phyloP scores from a whole-genome alignment of 2,113 vertebrate genomes.

The Sinosuthora webbiana region DNA sequence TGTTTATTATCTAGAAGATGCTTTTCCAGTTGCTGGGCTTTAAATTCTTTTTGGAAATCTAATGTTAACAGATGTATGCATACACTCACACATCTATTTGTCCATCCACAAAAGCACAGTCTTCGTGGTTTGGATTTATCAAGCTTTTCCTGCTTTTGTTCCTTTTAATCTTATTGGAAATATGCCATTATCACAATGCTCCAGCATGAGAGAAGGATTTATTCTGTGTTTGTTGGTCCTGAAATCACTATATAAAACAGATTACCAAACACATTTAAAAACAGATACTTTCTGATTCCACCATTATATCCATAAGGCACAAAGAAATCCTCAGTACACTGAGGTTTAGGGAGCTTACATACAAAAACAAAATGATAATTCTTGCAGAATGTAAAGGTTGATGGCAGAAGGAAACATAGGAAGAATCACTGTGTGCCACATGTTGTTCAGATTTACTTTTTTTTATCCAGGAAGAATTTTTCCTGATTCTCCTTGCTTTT shows the following conservation, averaged over 20 bases:
- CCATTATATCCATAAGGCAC: not conserved
- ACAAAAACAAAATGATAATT: not conserved
- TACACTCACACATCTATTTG: not conserved
- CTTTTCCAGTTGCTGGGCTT: slow-evolving; percentile 21
- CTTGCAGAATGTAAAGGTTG: not conserved
- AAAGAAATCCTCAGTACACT: not conserved
- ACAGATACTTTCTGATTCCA: not conserved
- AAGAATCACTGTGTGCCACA: not conserved
- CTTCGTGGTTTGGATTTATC: not conserved
- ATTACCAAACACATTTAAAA: not conserved
- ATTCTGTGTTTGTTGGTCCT: not conserved
- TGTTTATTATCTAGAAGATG: slow-evolving; percentile 9
- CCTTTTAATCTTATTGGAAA: slow-evolving; percentile 24
- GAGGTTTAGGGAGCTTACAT: not conserved
- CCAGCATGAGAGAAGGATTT: slow-evolving; percentile 8
- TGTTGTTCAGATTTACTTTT: not conserved
- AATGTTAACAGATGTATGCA: not conserved
- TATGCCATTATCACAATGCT: not conserved
- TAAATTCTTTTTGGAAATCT: slow-evolving; percentile 29
- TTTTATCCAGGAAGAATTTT: not conserved
- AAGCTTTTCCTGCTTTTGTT: slow-evolving; percentile 6
- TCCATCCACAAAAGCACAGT: not conserved
- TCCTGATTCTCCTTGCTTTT: not conserved
- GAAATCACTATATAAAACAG: not conserved
- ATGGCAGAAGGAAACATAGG: not conserved